Percentiles rank a stretch among this genome's conserved stretches.
Evolutionary conservation across 2,113 vertebrate genomes (phyloP).

Genomic region (Echinops telfairi): DNA sequence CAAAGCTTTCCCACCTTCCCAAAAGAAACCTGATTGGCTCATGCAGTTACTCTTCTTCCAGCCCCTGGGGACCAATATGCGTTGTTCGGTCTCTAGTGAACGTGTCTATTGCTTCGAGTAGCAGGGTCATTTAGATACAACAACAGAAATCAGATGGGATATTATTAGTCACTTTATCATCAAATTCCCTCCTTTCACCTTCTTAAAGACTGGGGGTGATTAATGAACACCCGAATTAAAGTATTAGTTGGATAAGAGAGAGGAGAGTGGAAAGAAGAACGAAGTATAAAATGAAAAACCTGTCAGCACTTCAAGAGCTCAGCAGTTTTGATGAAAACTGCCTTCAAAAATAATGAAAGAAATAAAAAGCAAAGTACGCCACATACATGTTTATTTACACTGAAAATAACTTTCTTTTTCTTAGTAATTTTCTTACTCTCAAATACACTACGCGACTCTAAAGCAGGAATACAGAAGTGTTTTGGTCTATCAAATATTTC

Average conservation of each 20-base stretch:
- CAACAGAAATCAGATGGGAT: not conserved
- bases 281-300: not conserved
- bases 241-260: not conserved
- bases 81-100: no score
- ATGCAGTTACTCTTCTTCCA: no score
- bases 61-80: no score
- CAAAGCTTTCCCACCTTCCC: no score
- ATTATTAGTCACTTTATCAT: not conserved
- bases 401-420: not conserved
- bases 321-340: not conserved
- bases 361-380: not conserved
- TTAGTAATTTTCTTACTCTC: not conserved
- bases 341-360: not conserved
- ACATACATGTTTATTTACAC: not conserved
- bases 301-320: not conserved
- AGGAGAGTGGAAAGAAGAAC: not conserved
- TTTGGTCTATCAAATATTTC: not conserved
- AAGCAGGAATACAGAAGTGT: not conserved
- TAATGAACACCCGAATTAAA: not conserved
- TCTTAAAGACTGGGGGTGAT: not conserved
- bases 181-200: slow-evolving; percentile 8
- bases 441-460: not conserved
- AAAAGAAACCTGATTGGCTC: no score
- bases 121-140: not conserved
- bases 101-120: not conserved